Evolutionary conservation across 1,140 invertebrate genomes (phyloP).

Genomic region (Drosophila malerkotliana): DNA sequence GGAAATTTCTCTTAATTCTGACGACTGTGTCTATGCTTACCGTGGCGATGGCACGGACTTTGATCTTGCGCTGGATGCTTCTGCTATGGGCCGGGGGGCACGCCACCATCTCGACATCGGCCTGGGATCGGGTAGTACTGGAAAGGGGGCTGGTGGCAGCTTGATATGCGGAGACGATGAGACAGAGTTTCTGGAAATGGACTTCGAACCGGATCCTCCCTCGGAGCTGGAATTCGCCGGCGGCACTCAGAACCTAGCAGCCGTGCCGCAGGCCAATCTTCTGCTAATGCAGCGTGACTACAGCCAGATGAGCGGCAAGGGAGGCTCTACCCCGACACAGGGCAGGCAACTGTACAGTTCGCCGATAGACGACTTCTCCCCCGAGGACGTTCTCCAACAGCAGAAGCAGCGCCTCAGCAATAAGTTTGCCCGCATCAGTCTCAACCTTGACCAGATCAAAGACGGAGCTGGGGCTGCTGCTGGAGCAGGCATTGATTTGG

Average conservation of each 20-base stretch:
- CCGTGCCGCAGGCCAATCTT: slow-evolving; percentile 53
- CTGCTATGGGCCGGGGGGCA: slow-evolving; percentile 46
- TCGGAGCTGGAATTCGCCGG: slow-evolving; percentile 72
- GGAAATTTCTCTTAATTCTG: slow-evolving; percentile 76
- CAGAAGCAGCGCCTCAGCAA: slow-evolving; percentile 62
- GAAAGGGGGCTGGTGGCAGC: slow-evolving; percentile 4
- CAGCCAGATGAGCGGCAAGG: slow-evolving; percentile 62
- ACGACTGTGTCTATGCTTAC: slow-evolving; percentile 82
- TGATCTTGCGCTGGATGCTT: slow-evolving; percentile 55
- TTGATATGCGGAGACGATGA: slow-evolving; percentile 63
- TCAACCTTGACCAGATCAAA: slow-evolving; percentile 79
- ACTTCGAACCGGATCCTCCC: slow-evolving; percentile 78
- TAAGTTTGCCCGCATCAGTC: slow-evolving; percentile 73
- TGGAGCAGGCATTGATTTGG: slow-evolving; percentile 22
- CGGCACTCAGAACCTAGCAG: slow-evolving; percentile 21
- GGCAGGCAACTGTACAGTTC: slow-evolving; percentile 68
- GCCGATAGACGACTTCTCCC: slow-evolving; percentile 71
- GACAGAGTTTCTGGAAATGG: slow-evolving; percentile 82
- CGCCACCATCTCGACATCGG: slow-evolving; percentile 54
- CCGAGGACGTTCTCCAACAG: slow-evolving; percentile 61
- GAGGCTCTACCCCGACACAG: slow-evolving; percentile 37
- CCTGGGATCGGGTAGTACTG: slow-evolving; percentile 20
- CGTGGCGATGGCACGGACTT: slow-evolving; percentile 74
- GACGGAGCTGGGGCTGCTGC: slow-evolving; percentile 37
- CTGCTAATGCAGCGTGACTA: slow-evolving; percentile 75